Evolutionary conservation across 2,888 invertebrate species (phyloP).

Genomic region (Trilocha varians): DNA sequence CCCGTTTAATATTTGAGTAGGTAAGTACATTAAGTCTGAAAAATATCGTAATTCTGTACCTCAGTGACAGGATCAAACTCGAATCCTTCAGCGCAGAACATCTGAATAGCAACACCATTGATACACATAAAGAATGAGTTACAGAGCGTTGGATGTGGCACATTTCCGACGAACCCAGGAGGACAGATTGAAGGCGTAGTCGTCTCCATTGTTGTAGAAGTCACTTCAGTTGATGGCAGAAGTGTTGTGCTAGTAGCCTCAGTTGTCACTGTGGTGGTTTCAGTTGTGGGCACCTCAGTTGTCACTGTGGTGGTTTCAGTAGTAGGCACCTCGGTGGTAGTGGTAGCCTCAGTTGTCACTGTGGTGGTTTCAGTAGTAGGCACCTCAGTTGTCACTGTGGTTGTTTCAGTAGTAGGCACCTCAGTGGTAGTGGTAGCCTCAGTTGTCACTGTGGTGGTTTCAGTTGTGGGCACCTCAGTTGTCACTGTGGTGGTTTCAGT

Average conservation of each 20-base stretch:
- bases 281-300: background rate
- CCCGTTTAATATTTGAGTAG: no score
- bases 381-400: background rate
- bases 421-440: no score
- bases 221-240: background rate
- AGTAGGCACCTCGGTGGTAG: slow-evolving; percentile 2
- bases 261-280: background rate
- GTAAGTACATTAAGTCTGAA: background rate
- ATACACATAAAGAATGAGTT: slow-evolving; percentile 24
- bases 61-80: slow-evolving; percentile 15
- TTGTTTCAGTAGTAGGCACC: background rate
- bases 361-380: background rate
- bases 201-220: background rate
- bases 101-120: slow-evolving; percentile 14
- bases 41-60: slow-evolving; percentile 13
- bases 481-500: background rate
- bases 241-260: background rate
- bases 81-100: slow-evolving; percentile 19
- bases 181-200: slow-evolving; percentile 18
- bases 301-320: background rate
- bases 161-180: slow-evolving; percentile 19
- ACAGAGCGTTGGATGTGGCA: slow-evolving; percentile 27
- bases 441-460: no score
- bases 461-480: slow-evolving; percentile 3
- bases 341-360: background rate